phyloP scores from a whole-genome alignment of 2,113 vertebrate species.

The Tretioscincus oriximinensis region DNA sequence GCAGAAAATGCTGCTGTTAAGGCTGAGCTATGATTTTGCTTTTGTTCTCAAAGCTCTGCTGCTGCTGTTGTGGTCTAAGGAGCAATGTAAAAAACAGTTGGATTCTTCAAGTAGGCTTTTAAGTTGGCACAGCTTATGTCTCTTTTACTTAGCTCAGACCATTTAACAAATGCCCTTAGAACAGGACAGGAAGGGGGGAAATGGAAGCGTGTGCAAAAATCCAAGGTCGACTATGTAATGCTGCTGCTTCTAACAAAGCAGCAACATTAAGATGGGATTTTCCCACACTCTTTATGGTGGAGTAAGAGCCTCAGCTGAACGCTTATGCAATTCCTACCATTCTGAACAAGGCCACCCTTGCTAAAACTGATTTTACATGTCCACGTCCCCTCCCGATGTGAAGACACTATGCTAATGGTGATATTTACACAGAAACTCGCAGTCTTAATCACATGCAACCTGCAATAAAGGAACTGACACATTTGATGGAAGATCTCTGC shows the following conservation, averaged over 20 bases:
- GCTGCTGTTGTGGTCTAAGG: background rate
- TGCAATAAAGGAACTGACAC: background rate
- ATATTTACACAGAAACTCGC: background rate
- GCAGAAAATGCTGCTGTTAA: background rate
- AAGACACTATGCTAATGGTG: background rate
- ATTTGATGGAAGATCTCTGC: background rate
- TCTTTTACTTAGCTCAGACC: constrained; percentile 36
- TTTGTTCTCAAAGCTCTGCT: constrained; percentile 9
- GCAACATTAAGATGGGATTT: constrained; percentile 46
- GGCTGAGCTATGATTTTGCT: background rate
- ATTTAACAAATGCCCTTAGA: constrained; percentile 13
- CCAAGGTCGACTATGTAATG: constrained; percentile 13
- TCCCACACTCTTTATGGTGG: constrained; percentile 23
- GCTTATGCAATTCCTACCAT: rapidly evolving
- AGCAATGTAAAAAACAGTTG: background rate
- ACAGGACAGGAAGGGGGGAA: constrained; percentile 25
- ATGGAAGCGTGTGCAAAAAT: constrained; percentile 38
- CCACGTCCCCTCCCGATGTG: background rate
- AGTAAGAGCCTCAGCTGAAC: rapidly evolving
- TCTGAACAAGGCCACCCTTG: background rate
- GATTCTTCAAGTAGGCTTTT: constrained; percentile 18
- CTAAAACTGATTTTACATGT: background rate
- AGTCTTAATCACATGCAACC: background rate
- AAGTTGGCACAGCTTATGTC: constrained; percentile 3
- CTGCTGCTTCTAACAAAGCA: constrained; percentile 3